Conservation (phyloP, 2,888 invertebrate genomes). For the Urechis unicinctus region DNA sequence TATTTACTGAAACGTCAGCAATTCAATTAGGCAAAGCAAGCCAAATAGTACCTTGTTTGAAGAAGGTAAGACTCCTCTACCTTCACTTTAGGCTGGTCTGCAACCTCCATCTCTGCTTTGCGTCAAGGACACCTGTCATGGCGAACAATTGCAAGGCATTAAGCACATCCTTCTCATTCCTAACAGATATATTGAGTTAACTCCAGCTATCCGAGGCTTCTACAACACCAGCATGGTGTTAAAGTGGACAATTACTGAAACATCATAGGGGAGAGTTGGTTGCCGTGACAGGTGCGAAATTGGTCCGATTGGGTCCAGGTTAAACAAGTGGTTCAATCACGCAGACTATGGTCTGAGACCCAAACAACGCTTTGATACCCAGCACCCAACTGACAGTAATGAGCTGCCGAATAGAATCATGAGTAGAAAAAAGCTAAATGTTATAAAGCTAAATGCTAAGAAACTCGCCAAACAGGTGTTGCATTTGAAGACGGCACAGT, state of each 20-base stretch:
- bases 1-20: constrained; percentile 33
- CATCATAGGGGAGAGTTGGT: background rate
- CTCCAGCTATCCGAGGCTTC: constrained; percentile 22
- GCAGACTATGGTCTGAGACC: constrained; percentile 48
- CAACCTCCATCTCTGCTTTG: too few relatives aligned
- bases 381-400: constrained; percentile 50
- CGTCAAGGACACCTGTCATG: constrained; percentile 52
- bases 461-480: too few relatives aligned
- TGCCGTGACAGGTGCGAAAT: constrained; percentile 6
- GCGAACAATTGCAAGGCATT: constrained; percentile 39
- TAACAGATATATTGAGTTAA: constrained; percentile 31
- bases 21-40: too few relatives aligned
- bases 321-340: constrained; percentile 47
- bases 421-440: background rate
- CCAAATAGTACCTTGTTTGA: too few relatives aligned
- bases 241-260: too few relatives aligned
- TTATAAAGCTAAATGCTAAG: too few relatives aligned
- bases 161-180: too few relatives aligned
- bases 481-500: too few relatives aligned
- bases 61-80: constrained; percentile 49
- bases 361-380: constrained; percentile 28
- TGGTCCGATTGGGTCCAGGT: constrained; percentile 8
- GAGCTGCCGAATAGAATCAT: constrained; percentile 46
- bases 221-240: too few relatives aligned
- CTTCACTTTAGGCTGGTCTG: too few relatives aligned